Evolutionary conservation across 2,113 vertebrate species (phyloP).

Genomic region (Ictidomys tridecemlineatus): DNA sequence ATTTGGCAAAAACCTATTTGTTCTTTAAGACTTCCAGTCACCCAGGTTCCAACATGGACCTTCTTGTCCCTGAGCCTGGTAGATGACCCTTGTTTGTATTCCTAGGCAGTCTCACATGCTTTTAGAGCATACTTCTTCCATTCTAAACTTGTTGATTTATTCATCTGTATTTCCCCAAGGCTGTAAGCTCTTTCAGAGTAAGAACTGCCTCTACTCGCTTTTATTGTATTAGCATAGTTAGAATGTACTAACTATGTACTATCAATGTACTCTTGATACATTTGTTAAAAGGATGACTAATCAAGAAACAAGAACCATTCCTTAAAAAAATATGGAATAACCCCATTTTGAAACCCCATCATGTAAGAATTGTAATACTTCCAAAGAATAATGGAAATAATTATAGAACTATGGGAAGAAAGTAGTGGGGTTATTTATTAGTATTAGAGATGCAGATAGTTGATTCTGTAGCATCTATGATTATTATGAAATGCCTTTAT

Average conservation of each 20-base stretch:
- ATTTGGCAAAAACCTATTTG: background rate
- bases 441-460: background rate
- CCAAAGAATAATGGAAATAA: conserved; percentile 11
- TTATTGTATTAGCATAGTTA: background rate
- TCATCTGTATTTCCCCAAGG: background rate
- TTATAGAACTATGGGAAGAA: background rate
- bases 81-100: background rate
- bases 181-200: background rate
- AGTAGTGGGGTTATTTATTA: background rate
- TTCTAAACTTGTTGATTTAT: background rate
- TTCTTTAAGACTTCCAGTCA: background rate
- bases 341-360: background rate
- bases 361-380: background rate
- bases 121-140: background rate
- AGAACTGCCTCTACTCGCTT: background rate
- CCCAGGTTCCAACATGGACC: too few species aligned
- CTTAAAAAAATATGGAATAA: background rate
- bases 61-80: background rate
- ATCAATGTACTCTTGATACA: background rate
- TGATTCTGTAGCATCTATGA: background rate
- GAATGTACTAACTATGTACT: too few species aligned
- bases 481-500: background rate
- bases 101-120: background rate
- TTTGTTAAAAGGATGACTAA: conserved; percentile 12
- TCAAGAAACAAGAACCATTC: background rate